Evolutionary conservation across 2,888 invertebrate genomes (phyloP).

Genomic region (Nyleta sp.): DNA sequence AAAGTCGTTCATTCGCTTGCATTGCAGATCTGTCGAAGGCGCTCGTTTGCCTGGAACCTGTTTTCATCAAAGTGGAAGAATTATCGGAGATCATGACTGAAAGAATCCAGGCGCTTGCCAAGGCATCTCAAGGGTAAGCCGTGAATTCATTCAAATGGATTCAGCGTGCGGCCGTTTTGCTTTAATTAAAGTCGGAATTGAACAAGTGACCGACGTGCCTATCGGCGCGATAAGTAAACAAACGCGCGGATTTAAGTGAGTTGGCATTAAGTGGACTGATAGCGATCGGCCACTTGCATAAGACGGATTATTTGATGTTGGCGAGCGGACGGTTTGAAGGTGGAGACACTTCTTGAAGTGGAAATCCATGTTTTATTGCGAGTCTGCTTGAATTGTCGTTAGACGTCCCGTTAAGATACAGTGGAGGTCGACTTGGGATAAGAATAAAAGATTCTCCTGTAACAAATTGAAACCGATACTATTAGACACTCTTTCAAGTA

Average conservation of each 20-base stretch:
- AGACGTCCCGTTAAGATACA: too few relatives aligned
- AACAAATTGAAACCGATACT: too few relatives aligned
- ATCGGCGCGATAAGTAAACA: conserved; percentile 1
- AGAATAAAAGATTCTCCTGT: too few relatives aligned
- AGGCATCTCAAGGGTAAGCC: conserved; percentile 75
- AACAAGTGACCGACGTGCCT: background rate
- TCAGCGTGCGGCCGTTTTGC: background rate
- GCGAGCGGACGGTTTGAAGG: too few relatives aligned
- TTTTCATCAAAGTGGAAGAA: conserved; percentile 76
- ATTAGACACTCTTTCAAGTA: too few relatives aligned
- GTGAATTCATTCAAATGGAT: conserved; percentile 8
- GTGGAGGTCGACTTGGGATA: too few relatives aligned
- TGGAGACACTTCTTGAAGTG: too few relatives aligned
- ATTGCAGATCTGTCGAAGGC: conserved; percentile 76
- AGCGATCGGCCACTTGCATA: too few relatives aligned
- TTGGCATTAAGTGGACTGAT: too few relatives aligned
- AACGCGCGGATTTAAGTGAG: background rate
- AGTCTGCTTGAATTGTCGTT: too few relatives aligned
- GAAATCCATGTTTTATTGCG: too few relatives aligned
- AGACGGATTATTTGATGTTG: too few relatives aligned
- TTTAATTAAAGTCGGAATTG: conserved; percentile 11
- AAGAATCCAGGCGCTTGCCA: conserved; percentile 72
- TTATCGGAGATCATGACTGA: conserved; percentile 75
- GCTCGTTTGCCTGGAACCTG: conserved; percentile 77
- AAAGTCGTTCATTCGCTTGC: background rate